phyloP scores from a whole-genome alignment of 2,888 invertebrate genomes.

The Harpalus rufipes region DNA sequence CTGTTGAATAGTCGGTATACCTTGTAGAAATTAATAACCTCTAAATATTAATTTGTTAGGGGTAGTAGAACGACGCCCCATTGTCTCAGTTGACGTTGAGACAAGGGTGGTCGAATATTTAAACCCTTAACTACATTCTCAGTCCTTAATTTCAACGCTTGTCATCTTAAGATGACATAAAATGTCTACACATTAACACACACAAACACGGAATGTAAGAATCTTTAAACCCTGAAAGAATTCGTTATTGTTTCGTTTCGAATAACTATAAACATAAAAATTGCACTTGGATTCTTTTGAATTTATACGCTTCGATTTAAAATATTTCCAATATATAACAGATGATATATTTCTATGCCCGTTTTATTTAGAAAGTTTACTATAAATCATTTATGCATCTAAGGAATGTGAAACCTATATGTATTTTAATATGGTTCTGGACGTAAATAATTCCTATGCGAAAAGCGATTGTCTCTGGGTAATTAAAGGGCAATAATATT shows the following conservation, averaged over 20 bases:
- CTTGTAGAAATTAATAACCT: constrained; percentile 59
- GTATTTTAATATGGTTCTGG: constrained; percentile 60
- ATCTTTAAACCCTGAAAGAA: too few relatives aligned
- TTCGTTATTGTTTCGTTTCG: too few relatives aligned
- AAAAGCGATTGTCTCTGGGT: constrained; percentile 49
- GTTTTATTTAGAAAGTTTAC: too few relatives aligned
- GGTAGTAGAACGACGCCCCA: constrained; percentile 33
- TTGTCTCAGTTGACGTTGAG: constrained; percentile 27
- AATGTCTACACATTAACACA: not conserved
- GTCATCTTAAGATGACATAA: not conserved
- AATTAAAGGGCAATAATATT: constrained; percentile 67
- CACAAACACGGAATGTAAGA: constrained; percentile 32
- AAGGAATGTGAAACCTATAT: too few relatives aligned
- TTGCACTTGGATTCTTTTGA: too few relatives aligned
- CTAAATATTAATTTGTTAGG: constrained; percentile 61
- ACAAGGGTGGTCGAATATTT: constrained; percentile 28
- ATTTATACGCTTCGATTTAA: too few relatives aligned
- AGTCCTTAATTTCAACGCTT: not conserved
- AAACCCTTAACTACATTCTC: constrained; percentile 2
- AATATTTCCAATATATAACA: too few relatives aligned
- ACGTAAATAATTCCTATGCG: constrained; percentile 63
- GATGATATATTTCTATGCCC: too few relatives aligned
- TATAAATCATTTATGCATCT: too few relatives aligned
- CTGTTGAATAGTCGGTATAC: constrained; percentile 47
- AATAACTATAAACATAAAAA: too few relatives aligned